Evolutionary conservation across 2,888 invertebrate genomes (phyloP).

Genomic region (Nemoura dubitans): DNA sequence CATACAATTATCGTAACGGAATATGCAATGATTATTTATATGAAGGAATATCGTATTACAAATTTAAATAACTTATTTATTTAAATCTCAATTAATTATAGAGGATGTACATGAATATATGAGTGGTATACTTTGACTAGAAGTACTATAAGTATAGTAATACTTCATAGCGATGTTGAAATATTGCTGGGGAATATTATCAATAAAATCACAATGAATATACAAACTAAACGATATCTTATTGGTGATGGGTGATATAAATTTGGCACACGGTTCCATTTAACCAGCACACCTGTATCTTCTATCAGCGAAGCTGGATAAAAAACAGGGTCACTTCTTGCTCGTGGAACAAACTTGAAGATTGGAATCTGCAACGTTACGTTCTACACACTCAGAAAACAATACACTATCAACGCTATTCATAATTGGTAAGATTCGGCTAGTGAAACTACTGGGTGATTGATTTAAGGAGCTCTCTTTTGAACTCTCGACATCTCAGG

Average conservation of each 20-base stretch:
- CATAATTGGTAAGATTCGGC: not conserved
- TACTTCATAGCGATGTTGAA: not conserved
- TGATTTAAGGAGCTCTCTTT: not conserved
- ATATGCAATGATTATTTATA: constrained; percentile 7
- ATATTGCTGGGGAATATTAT: not conserved
- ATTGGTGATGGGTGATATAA: not conserved
- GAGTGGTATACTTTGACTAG: not conserved
- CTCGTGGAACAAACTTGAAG: not conserved
- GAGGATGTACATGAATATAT: not conserved
- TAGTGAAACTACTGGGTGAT: not conserved
- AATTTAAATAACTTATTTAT: not conserved
- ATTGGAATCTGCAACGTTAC: not conserved
- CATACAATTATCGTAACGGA: not conserved
- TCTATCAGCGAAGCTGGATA: not conserved
- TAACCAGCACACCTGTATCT: not conserved
- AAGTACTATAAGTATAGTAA: not conserved
- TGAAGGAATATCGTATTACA: not conserved
- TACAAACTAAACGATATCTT: not conserved
- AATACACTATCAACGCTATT: not conserved
- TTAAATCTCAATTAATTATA: not conserved
- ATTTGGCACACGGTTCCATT: not conserved
- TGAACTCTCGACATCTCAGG: not conserved
- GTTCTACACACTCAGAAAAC: not conserved
- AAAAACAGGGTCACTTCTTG: not conserved
- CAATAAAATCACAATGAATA: not conserved